Evolutionary conservation across 35 echinoderm and acorn worm genomes (phyloP).

Genomic region (Holothuria glaberrima): DNA sequence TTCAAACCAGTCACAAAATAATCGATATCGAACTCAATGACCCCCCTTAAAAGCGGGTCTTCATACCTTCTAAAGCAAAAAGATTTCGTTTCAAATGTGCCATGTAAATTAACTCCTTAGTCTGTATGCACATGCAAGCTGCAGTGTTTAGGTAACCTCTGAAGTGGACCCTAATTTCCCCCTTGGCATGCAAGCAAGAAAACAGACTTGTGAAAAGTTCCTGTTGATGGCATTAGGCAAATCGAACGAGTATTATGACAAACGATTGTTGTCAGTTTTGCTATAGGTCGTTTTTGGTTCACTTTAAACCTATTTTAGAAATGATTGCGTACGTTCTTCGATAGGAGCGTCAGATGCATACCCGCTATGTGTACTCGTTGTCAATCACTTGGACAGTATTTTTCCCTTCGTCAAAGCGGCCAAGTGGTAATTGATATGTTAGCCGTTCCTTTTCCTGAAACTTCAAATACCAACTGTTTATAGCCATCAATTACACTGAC

Average conservation of each 20-base stretch:
- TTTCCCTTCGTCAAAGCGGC: not conserved
- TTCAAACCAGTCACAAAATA: too few species aligned
- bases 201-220: too few species aligned
- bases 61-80: too few species aligned
- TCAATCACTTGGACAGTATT: constrained; percentile 14
- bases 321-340: not conserved
- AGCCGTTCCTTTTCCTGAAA: not conserved
- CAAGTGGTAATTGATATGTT: constrained; percentile 36
- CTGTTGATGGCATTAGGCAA: too few species aligned
- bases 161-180: too few species aligned
- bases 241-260: not conserved
- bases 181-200: too few species aligned
- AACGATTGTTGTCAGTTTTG: constrained; percentile 31
- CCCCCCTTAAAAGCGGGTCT: too few species aligned
- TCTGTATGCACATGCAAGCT: too few species aligned
- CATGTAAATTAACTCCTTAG: too few species aligned
- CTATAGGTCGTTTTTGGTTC: not conserved
- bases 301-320: not conserved
- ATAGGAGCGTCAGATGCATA: constrained; percentile 1
- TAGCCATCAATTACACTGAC: constrained; percentile 26
- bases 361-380: constrained; percentile 13
- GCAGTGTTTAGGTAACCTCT: too few species aligned
- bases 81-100: too few species aligned
- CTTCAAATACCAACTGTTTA: constrained; percentile 40
- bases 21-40: too few species aligned